phyloP scores from a whole-genome alignment of 1,140 invertebrate species.

The Oryctes rhinoceros region DNA sequence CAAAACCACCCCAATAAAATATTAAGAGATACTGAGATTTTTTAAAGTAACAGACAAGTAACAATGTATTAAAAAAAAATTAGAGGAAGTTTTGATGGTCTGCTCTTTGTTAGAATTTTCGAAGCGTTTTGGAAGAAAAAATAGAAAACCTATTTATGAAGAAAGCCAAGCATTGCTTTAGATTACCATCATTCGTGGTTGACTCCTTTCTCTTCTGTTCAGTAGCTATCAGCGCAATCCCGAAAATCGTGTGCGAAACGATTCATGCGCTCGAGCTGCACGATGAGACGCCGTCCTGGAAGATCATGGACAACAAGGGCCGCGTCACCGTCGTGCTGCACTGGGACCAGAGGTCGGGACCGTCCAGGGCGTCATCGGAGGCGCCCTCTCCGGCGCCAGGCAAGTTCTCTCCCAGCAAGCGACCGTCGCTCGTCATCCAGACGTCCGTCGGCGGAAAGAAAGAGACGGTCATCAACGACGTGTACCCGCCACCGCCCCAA shows the following conservation, averaged over 20 bases:
- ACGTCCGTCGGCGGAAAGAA: constrained; percentile 76
- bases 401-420: constrained; percentile 72
- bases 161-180: neutral
- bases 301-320: constrained; percentile 96
- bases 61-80: too few relatives aligned
- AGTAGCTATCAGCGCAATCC: constrained; percentile 90
- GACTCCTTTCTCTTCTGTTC: constrained; percentile 42
- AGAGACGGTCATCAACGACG: constrained; percentile 67
- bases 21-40: too few relatives aligned
- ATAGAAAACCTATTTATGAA: neutral
- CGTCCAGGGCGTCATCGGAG: constrained; percentile 65
- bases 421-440: constrained; percentile 78
- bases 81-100: too few relatives aligned
- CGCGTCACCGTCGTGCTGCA: constrained; percentile 92
- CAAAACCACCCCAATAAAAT: too few relatives aligned
- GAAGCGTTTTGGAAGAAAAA: neutral
- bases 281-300: constrained; percentile 95
- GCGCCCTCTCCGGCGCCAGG: constrained; percentile 62
- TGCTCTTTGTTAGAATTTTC: too few relatives aligned
- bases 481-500: constrained; percentile 62
- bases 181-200: neutral
- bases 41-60: too few relatives aligned
- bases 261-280: constrained; percentile 92
- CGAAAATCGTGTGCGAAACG: constrained; percentile 95
- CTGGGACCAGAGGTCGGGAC: constrained; percentile 84